Percentiles rank a stretch among this genome's conserved stretches.
phyloP scores from a whole-genome alignment of 2,797 vertebrate genomes.

The Chelmon rostratus region DNA sequence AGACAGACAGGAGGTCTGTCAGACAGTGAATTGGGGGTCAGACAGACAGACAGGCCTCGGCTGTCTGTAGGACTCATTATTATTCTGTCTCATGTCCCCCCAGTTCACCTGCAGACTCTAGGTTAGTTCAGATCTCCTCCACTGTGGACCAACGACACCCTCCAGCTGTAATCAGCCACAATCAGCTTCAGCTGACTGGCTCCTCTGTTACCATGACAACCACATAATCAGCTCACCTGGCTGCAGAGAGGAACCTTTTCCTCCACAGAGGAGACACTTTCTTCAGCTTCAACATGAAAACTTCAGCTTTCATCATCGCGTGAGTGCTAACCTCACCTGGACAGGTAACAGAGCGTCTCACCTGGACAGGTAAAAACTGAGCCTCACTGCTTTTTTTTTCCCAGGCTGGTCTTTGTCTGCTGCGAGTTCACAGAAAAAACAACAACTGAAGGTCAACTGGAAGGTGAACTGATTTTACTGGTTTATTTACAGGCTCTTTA shows the following conservation, averaged over 20 bases:
- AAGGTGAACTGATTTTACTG: conserved; percentile 46
- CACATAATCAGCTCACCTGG: conserved; percentile 60
- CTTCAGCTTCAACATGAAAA: conserved; percentile 55
- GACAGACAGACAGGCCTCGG: no score
- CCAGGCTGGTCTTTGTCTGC: conserved; percentile 48
- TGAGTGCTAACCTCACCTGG: conserved; percentile 5
- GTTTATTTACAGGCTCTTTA: background rate
- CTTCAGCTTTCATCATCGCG: conserved; percentile 38
- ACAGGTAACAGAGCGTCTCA: no score
- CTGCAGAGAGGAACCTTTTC: background rate
- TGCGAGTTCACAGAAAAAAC: conserved; percentile 5
- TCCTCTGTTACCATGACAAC: conserved; percentile 35
- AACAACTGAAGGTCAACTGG: conserved; percentile 21
- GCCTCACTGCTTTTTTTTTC: background rate
- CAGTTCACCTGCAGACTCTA: background rate
- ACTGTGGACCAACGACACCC: background rate
- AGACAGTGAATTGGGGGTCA: no score
- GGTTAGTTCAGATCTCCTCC: no score
- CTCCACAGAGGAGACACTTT: background rate
- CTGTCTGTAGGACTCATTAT: no score
- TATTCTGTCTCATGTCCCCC: no score
- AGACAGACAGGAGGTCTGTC: no score
- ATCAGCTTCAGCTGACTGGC: conserved; percentile 40
- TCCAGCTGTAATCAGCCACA: conserved; percentile 45
- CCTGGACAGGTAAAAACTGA: background rate